These are phyloP conservation scores for Onychomys torridus DNA, from an alignment of 2,797 vertebrate species.

Conservation along the genomic window DNA sequence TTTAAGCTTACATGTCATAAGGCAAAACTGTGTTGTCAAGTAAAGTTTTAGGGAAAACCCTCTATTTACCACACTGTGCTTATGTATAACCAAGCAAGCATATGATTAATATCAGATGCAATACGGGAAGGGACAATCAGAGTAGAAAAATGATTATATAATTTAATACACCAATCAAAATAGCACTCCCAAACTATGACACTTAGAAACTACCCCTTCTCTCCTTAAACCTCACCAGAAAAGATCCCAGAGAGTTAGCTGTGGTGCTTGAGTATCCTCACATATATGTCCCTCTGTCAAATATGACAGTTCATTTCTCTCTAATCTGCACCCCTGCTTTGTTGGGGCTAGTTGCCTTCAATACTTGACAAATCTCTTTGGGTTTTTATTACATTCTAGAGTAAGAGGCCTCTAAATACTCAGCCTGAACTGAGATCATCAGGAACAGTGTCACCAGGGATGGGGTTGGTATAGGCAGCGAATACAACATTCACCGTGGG, in stretches of 20 bases:
- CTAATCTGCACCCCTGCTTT: neutral
- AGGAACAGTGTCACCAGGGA: neutral
- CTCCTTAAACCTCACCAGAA: neutral
- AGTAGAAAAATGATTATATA: neutral
- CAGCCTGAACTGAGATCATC: neutral
- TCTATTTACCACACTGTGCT: neutral
- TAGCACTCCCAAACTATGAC: neutral
- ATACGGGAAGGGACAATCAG: neutral
- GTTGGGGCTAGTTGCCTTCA: neutral
- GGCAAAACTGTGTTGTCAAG: neutral
- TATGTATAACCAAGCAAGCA: neutral
- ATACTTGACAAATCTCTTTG: neutral
- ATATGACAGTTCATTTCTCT: neutral
- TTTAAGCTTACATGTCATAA: neutral
- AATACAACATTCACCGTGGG: neutral
- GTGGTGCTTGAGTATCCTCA: neutral
- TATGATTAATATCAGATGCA: neutral
- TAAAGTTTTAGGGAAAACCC: neutral
- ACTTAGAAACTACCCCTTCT: neutral
- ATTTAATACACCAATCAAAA: neutral
- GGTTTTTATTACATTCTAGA: neutral
- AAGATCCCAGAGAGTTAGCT: rapidly evolving
- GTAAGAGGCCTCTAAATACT: neutral
- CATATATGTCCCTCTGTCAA: neutral
- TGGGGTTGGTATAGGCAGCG: no score